Evolutionary conservation across 1,140 invertebrate species (phyloP), one percentile per base, ranked within the genome.

Genomic region (Meloidogyne chitwoodi): DNA sequence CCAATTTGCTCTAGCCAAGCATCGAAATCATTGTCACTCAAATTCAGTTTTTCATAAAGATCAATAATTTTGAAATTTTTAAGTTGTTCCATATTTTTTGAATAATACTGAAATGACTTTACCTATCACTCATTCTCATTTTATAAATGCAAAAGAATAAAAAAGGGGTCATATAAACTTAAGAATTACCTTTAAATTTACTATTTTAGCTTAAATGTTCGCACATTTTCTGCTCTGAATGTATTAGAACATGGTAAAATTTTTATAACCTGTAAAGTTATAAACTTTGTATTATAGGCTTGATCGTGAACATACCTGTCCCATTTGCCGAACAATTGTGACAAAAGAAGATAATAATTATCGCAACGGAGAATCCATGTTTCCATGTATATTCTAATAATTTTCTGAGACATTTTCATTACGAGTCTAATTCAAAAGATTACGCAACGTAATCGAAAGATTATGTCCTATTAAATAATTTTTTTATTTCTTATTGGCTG

Each of bases 211-310:
- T 78, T 11, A 78, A 78, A 16, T 78, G 77, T 56, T 61, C 44
- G 16, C 77, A 78, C 78, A 80, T 78, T 44, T 78, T 78, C 34
- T 78, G 77, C 24, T 78, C 75, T 16, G 77, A 78, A 31, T 78
- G 77, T 65, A 78, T 78, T 26, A 70, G 77, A 26, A 78, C 77
- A 19, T 78, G 77, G 34, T 38, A 38, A 3, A 6, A 10, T 38
- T 38, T 38, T 68, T 41, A 74, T 1, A 22, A 63, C n/a, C n/a
- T 34, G 8, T 31, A 38, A 4, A 8, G 34, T 38, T 38, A 3
- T 38, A 38, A 38, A 38, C 10, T 38, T 38, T 38, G 34, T 31
- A 38, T 38, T 38, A 38, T 38, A 38, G 34, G 70, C 56, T 73
- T 29, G 74, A 75, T 38, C 56, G 56, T 24, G 77, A 78, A 27